Base-by-base conservation (phyloP, 2,797 vertebrate genomes). In the Trachops cirrhosus region DNA sequence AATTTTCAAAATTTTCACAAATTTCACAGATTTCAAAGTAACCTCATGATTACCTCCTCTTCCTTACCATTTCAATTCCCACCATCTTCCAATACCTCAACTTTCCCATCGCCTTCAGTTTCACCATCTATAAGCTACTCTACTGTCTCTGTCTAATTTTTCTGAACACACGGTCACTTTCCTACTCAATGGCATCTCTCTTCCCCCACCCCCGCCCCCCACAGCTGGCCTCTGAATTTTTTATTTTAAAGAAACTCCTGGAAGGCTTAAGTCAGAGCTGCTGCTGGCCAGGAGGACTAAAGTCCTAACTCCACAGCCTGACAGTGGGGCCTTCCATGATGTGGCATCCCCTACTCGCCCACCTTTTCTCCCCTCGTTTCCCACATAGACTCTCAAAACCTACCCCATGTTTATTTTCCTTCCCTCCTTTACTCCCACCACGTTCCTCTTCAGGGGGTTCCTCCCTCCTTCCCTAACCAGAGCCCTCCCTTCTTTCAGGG, bases 191-290 rank as follows among this genome's bases (percentile, higher is more conserved):
- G 46, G 44, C 34, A 19, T 50, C 70, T 87, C 29, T 54, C 32
- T 32, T 62, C 29, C 12, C 59, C 15, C 12, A 5, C 12, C 26
- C 29, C 11, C 4, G 1, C 26, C 26, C 0, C 18, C 34, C 16
- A 68, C 34, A 77, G 11, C 12, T 93, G 83, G 48, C 64, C 48
- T 71, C 83, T 86, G 73, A 80, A 52, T 75, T 68, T 86, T 34
- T 34, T 67, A 59, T 62, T 91, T 88, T 88, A 39, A 73, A 52
- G 39, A 44, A 44, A 70, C 12, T 92, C 50, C 75, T 48, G 37
- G 29, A 62, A 91, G 64, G 32, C 54, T 67, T 34, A 75, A 26
- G 22, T 79, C 77, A 77, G 54, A 87, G 41, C 59, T 44, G 41
- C 71, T 68, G 71, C 71, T 59, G 71, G 59, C 78, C 24, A 39